Evolutionary conservation across 1,140 invertebrate genomes (phyloP), one percentile per base, ranked within the genome.

Genomic region (Stegodyphus mimosarum): DNA sequence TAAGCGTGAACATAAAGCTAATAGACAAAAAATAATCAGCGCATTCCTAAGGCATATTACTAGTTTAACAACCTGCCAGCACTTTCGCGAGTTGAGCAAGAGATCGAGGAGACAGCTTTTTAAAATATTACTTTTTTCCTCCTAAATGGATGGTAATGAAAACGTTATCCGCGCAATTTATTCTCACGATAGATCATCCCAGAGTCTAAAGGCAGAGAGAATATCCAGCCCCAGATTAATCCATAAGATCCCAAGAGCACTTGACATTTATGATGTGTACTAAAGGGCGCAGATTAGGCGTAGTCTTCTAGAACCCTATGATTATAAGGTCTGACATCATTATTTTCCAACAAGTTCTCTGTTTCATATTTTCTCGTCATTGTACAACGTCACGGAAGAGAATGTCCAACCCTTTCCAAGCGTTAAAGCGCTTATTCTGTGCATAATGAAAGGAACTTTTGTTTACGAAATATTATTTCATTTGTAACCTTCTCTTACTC

Each of bases 271-370:
- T 72, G 78, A 60, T 80, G 51, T 18, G 53, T 79, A 69, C 64
- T 63, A 67, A 49, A 77, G 77, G 13, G 66, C 17, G 15, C 52
- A 33, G 78, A 71, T 60, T 80, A 80, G 78, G 78, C 78, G 67
- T 80, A 70, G 66, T 67, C 76, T 78, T 73, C n/a, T 64, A 15
- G 53, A 81, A 73, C 13, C 53, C 55, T 13, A 64, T 81, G 55
- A 81, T 81, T 64, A 80, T 60, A 69, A 71, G 69, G 52, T 15
- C 18, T 80, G 55, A 73, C 79, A 81, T 81, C 70, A 73, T 81
- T 81, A 73, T 73, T 81, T 73, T 81, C 70, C 60, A 73, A 64
- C 71, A 73, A 81, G 79, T 73, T 81, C 53, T 81, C 70, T 73
- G 70, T 73, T 81, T 76, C 55, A 53, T 67, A 55, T 48, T 80